Conservation (phyloP, 1,140 invertebrate genomes). For the Habropoda laboriosa region DNA sequence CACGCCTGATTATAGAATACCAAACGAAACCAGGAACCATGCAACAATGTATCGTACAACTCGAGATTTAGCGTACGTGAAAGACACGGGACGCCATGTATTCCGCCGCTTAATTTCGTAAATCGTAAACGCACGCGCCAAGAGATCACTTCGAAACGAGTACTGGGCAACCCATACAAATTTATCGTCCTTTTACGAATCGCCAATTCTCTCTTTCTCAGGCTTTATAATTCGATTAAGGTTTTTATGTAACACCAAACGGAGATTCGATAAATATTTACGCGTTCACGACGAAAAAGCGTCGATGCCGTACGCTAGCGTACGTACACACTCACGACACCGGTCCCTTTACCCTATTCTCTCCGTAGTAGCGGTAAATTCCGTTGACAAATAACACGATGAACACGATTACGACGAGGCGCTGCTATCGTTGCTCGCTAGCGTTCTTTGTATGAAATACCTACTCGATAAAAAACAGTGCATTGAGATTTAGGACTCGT, state of each 20-base stretch:
- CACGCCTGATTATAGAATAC: neutral
- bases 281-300: neutral
- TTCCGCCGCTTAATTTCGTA: neutral
- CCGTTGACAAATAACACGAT: conserved; percentile 6
- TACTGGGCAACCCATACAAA: neutral
- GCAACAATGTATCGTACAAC: neutral
- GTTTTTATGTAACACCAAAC: conserved; percentile 50
- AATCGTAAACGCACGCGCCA: neutral
- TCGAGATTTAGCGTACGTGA: neutral
- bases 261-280: neutral
- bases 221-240: conserved; percentile 20
- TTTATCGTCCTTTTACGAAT: neutral
- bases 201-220: no score
- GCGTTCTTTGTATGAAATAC: neutral
- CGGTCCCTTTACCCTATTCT: neutral
- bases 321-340: neutral
- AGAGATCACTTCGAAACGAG: neutral
- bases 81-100: conserved; percentile 44
- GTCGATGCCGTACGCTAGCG: conserved; percentile 3
- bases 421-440: conserved; percentile 20
- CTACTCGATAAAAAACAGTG: neutral
- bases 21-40: neutral
- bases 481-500: neutral
- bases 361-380: conserved; percentile 5
- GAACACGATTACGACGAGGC: neutral